Evolutionary conservation across 2,113 vertebrate species (phyloP), one percentile per base, ranked within the genome.

Genomic region (Atractosteus spatula): DNA sequence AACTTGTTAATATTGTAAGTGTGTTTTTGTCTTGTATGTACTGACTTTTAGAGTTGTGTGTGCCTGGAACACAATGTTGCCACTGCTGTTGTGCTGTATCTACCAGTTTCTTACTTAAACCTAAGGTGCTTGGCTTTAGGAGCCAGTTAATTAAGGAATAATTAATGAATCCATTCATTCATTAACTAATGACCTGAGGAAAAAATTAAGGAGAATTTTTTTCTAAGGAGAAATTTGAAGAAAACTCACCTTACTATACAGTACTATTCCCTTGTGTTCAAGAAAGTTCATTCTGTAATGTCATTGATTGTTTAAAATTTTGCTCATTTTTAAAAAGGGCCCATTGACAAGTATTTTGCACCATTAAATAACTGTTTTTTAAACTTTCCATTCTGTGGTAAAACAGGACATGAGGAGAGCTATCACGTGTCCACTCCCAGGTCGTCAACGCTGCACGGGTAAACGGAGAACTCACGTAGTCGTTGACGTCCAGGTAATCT

Each of bases 151-250:
- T 88, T 88, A 89, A 79, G 78, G 74, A 75, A 69, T 83, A 78
- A 83, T 87, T 87, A 83, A 90, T 83, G 86, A 87, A 86, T 84
- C 63, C 70, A 82, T 85, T 80, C 76, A 69, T 74, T 79, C 79
- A 80, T 82, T 82, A 82, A 74, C 67, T 78, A 87, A 80, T 85
- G 85, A 90, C 88, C 88, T 89, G 86, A 81, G 79, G 78, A 83
- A 74, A 82, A 62, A 57, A 42, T 6, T 66, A 74, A 14, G n/a
- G 81, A 85, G 74, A 82, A 78, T 79, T 81, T 76, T 84, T 87
- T 89, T 89, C 88, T 85, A 91, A 89, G 82, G 75, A 85, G 84
- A 83, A 83, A 88, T 86, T 88, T 90, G 87, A 83, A 5, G 47
- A 51, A 51, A 51, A 10, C 5, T 1, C 47, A 51, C 47, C 10